Evolutionary conservation across 1,140 invertebrate genomes (phyloP), one percentile per base, ranked within the genome.

Genomic region (Oedothorax gibbosus): DNA sequence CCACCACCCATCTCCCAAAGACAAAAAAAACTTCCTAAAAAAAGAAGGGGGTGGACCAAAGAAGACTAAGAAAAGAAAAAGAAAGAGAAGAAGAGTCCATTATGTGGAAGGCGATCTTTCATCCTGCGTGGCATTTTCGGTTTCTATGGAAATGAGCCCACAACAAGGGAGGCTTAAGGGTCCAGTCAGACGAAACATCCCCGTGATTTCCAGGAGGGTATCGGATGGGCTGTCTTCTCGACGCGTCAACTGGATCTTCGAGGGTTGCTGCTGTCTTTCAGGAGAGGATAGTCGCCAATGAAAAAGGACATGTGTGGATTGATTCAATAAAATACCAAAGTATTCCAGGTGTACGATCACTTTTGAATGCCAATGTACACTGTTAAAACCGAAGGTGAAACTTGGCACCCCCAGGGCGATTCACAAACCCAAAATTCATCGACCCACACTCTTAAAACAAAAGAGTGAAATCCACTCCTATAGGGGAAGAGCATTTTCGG

Each of bases 101-200:
- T 83, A 83, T 83, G 62, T 83, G 81, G 81, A 83, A 83, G 81
- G n/a, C 81, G 81, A 83, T 83, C 81, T 83, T 76, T 76, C 81
- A 83, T 83, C 53, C 81, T 75, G 18, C 49, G 10, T 83, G 81
- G 81, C 81, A 83, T 83, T 83, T 83, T 83, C 81, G 81, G 81
- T 83, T 83, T 83, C 81, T 83, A 83, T 83, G 81, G 81, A 83
- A 83, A 83, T 83, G 81, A 83, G 81, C 53, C 71, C 73, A 83
- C 81, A 83, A 83, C 81, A 83, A 83, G 81, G 68, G 71, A 75
- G 81, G 81, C 81, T 83, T 83, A 83, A 83, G 35, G 35, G 81
- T 83, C 81, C 81, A 83, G 81, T 83, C 81, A 83, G 81, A 83
- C 81, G 81, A 83, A 83, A 83, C 81, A 83, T 83, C 81, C 76